Evolutionary conservation across 2,888 invertebrate genomes (phyloP).

Genomic region (Entomobrya proxima): DNA sequence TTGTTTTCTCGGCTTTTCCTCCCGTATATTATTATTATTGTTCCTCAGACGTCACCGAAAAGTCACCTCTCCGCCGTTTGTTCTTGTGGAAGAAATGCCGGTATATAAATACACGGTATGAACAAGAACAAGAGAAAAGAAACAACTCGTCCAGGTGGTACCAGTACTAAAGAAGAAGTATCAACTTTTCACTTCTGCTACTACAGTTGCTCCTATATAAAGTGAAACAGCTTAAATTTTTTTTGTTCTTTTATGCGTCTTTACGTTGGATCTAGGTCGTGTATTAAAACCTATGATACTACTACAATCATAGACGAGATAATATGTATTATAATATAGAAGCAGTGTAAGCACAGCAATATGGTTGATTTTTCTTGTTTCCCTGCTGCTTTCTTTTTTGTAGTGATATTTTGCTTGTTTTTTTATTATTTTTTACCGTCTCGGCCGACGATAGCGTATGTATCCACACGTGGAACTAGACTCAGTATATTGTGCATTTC

Average conservation of each 20-base stretch:
- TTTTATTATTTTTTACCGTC: slow-evolving; percentile 9
- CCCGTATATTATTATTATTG: not conserved
- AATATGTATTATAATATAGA: not conserved
- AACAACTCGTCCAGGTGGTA: slow-evolving; percentile 45
- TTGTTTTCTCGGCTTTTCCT: not conserved
- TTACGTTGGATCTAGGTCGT: slow-evolving; percentile 44
- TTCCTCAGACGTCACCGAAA: slow-evolving; percentile 36
- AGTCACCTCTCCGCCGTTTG: not conserved
- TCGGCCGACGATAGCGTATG: not conserved
- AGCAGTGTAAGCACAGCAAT: slow-evolving; percentile 27
- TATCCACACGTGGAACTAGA: not conserved
- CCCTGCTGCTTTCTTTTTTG: not conserved
- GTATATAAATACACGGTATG: not conserved
- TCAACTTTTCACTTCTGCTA: not conserved
- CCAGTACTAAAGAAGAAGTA: not conserved
- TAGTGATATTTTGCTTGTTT: not conserved
- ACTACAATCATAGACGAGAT: not conserved
- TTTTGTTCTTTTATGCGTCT: not conserved
- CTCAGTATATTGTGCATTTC: not conserved
- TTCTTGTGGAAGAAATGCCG: not conserved
- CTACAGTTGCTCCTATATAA: not conserved
- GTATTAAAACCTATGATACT: slow-evolving; percentile 38
- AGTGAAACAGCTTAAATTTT: not conserved
- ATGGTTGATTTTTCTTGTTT: not conserved
- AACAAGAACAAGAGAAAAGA: not conserved